Base-by-base conservation (phyloP, 2,113 vertebrate species). In the Loxodonta africana region DNA sequence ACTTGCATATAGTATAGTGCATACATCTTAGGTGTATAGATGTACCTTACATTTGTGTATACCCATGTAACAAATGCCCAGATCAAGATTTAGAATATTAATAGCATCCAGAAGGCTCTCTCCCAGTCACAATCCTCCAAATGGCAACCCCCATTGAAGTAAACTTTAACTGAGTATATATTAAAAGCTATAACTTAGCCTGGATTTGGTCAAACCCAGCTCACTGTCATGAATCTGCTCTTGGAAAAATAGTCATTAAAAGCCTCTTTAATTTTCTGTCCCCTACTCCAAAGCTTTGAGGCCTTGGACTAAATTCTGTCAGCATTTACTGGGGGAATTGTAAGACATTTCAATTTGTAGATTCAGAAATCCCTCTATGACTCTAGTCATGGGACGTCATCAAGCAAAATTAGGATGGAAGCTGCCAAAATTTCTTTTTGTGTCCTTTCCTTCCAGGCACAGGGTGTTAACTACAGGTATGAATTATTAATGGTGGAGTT, bases 381-480 rank as follows among this genome's bases (percentile, higher is more conserved):
- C 69, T 37, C 80, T 65, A 53, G 26, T n/a, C 41, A 67, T 25
- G n/a, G 65, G 57, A n/a, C 51, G 48, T 46, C 37, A 17, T 67
- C 73, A n/a, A 81, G 60, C 7, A 91, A 83, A 91, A 94, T 77
- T 69, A 69, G 74, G 30, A 84, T 44, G 26, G 23, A 84, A 91
- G 82, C 26, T 30, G 20, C n/a, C 69, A 37, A 65, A 26, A 67
- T 67, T 82, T 69, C 60, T 78, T 53, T 88, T 20, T 60, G 57
- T 83, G 69, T 25, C 77, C 33, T 86, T 90, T 26, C 48, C 60
- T 81, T 77, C 51, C 18, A 57, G 83, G 62, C 23, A 26, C 53
- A 33, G 51, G 46, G 21, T 73, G 57, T 41, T 89, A 83, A 57
- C 17, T 60, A 57, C 65, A 87, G 23, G 33, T 63, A 46, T 87